Evolutionary conservation across 2,113 vertebrate genomes (phyloP), one percentile per base, ranked within the genome.

Genomic region (Tupaia chinensis): DNA sequence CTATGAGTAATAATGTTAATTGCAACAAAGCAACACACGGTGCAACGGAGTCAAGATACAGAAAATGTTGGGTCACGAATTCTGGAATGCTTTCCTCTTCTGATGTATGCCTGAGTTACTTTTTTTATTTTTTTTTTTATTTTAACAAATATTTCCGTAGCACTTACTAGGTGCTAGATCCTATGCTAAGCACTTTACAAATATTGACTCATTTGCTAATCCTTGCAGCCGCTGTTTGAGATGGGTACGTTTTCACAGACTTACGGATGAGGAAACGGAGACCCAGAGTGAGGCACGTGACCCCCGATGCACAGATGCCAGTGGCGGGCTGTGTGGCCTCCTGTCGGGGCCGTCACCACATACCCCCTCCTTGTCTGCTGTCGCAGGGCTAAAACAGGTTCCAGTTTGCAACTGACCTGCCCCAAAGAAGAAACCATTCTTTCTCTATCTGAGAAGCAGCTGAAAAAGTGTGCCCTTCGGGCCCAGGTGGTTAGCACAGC

Each of bases 231-330:
- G 20, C 16, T n/a, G 32, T 84, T 73, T 11, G 79, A 94, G 60
- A 34, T 54, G 68, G 92, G 34, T 9, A 11, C 19, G 68, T 3
- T 68, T 82, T 65, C 25, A 72, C 17, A 73, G 25, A 60, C 77
- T 91, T 92, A 61, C 77, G 70, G 65, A 53, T 60, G n/a, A 74
- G 82, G 79, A 91, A 79, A 85, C 56, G 7, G 79, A 95, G 76
- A 20, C 56, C 19, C 9, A 19, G 9, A 66, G 74, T 15, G 65
- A 12, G 53, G 44, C 44, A 44, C 44, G 44, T 44, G 44, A 2
- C 5, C 44, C 44, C 44, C 44, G 44, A 44, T 44, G 3, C 44
- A 44, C 44, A 44, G 44, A 44, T 44, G 44, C 44, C 3, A 3
- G 44, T 44, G 44, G 44, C 3, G 44, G 44, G 44, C 44, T 44